phyloP scores from a whole-genome alignment of 2,113 vertebrate species.

The Petaurus breviceps region DNA sequence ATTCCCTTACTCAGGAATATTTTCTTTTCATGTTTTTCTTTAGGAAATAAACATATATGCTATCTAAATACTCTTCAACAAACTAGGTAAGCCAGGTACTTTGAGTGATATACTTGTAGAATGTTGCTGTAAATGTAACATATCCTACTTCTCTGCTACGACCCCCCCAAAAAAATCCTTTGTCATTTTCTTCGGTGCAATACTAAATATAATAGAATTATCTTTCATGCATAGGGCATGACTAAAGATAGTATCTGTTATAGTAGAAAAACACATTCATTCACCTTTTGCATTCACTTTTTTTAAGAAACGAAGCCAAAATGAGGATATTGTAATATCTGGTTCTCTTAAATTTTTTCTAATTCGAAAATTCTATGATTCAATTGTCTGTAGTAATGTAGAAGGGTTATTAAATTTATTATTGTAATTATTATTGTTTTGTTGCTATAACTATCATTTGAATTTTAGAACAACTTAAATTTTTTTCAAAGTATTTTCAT shows the following conservation, averaged over 20 bases:
- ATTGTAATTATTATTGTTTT: background rate
- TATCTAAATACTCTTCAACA: background rate
- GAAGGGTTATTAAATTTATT: background rate
- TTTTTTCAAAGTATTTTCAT: background rate
- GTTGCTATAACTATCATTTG: background rate
- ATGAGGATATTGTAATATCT: background rate
- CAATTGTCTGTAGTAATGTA: background rate
- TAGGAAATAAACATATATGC: constrained; percentile 20
- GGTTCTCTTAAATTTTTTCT: background rate
- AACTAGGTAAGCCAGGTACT: background rate
- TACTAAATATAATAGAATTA: background rate
- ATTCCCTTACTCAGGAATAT: background rate
- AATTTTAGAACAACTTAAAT: background rate
- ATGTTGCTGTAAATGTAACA: background rate
- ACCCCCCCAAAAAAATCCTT: background rate
- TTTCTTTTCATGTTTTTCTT: constrained; percentile 1
- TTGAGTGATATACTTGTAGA: background rate
- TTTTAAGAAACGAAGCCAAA: constrained; percentile 10
- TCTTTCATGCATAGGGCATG: fast-evolving
- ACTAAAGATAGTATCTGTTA: background rate
- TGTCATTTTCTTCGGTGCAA: background rate
- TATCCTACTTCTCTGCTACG: background rate
- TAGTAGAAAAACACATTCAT: background rate
- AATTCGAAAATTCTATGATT: background rate
- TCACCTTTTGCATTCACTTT: background rate